A percentile compares a stretch with the other conserved stretches of the same genome.
phyloP scores from a whole-genome alignment of 2,888 invertebrate genomes.

The Psylliodes chrysocephalus region DNA sequence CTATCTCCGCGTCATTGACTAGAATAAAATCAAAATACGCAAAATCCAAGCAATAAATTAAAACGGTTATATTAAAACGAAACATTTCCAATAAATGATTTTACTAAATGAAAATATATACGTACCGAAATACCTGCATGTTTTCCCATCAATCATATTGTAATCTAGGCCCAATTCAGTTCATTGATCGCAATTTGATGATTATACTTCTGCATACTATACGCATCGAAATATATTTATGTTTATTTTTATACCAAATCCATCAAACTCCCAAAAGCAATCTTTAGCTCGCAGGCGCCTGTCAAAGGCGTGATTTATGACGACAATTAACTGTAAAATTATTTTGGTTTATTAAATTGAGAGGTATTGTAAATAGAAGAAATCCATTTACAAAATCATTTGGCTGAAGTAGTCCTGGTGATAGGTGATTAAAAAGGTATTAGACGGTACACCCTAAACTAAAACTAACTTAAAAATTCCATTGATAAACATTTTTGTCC shows the following conservation, averaged over 20 bases:
- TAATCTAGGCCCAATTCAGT: background rate
- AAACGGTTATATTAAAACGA: too few relatives aligned
- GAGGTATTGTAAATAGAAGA: background rate
- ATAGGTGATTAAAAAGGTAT: too few relatives aligned
- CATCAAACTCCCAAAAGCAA: conserved; percentile 4
- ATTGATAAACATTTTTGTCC: too few relatives aligned
- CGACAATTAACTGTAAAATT: background rate
- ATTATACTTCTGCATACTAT: conserved; percentile 4
- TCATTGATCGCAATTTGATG: background rate
- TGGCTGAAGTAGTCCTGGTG: too few relatives aligned
- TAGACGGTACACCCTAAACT: too few relatives aligned
- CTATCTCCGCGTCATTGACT: too few relatives aligned
- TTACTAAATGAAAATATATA: background rate
- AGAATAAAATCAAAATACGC: too few relatives aligned
- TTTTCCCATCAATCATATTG: conserved; percentile 4
- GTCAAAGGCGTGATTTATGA: background rate
- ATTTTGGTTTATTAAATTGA: conserved; percentile 4
- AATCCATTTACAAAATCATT: too few relatives aligned
- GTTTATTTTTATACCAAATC: conserved; percentile 6
- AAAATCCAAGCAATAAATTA: too few relatives aligned
- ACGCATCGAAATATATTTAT: background rate
- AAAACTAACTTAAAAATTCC: too few relatives aligned
- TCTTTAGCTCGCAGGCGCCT: background rate
- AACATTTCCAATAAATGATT: background rate
- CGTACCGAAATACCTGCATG: background rate